Evolutionary conservation across 2,797 vertebrate species (phyloP), one percentile per base, ranked within the genome.

Genomic region (Siniperca obscura): DNA sequence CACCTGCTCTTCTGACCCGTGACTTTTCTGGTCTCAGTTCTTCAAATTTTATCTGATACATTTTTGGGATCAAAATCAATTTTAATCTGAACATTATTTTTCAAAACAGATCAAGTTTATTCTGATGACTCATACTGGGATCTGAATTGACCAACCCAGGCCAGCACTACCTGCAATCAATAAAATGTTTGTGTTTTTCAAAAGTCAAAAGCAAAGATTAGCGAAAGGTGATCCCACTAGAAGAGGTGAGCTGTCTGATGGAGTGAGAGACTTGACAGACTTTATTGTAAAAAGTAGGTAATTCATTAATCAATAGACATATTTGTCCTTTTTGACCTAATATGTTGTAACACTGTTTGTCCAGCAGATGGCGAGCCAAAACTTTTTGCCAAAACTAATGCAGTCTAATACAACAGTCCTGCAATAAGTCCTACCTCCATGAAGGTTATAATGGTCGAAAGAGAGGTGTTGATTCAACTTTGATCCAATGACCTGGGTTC

Each of bases 311-410:
- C 74, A 62, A 62, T 22, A 22, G 38, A 22, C 30, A 27, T 13
- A 66, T 34, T 57, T 48, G 16, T 67, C 19, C 36, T 27, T 22
- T 22, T 55, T 22, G 13, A 56, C 6, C 27, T 30, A 22, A 60
- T 27, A 6, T 21, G 0, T 34, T 48, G 9, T 73, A 40, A 16
- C 40, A 69, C 17, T 40, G 9, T 70, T 64, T 75, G 50, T 48
- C 64, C 75, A 83, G 55, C 56, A 82, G 74, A n/a, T 61, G 70
- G 64, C 9, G 7, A 60, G 14, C 30, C 12, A 12, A 42, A 12
- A 12, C 10, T 12, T 12, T 42, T 12, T 42, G 36, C 36, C 7
- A 36, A 36, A 48, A 36, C 48, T 10, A 38, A 38, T 38, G 14
- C 48, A 10, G 21, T 69, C 66, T 0, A 38, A 69, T n/a, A 16